Conservation (phyloP, 2,888 invertebrate species). For the Chalcosyrphus nemorum region DNA sequence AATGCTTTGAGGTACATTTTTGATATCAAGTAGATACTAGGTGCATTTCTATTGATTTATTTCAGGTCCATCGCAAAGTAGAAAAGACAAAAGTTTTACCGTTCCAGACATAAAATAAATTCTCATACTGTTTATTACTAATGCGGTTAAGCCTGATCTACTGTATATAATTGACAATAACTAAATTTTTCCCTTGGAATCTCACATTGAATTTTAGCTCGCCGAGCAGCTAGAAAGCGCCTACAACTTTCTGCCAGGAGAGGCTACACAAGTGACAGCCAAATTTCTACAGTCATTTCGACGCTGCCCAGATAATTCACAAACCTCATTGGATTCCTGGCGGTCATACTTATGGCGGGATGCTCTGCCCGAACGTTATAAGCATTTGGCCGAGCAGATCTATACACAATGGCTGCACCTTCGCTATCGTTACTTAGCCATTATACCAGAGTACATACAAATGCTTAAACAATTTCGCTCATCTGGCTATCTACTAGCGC, state of each 20-base stretch:
- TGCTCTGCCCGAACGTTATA: slow-evolving; percentile 88
- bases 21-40: not conserved
- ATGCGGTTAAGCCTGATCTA: slow-evolving; percentile 27
- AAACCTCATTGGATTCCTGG: slow-evolving; percentile 89
- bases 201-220: slow-evolving; percentile 75
- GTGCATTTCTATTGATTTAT: slow-evolving; percentile 18
- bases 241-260: slow-evolving; percentile 86
- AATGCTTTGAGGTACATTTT: not conserved
- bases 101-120: not conserved
- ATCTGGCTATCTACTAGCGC: slow-evolving; percentile 87
- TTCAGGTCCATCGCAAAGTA: slow-evolving; percentile 33
- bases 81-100: slow-evolving; percentile 9
- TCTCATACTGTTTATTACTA: slow-evolving; percentile 29
- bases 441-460: slow-evolving; percentile 87
- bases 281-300: slow-evolving; percentile 90
- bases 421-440: slow-evolving; percentile 89
- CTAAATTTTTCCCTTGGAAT: slow-evolving; percentile 22
- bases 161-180: slow-evolving; percentile 3
- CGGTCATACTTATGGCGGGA: slow-evolving; percentile 90
- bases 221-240: slow-evolving; percentile 83
- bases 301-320: slow-evolving; percentile 90
- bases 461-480: slow-evolving; percentile 88
- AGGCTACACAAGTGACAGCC: slow-evolving; percentile 86
- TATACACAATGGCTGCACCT: slow-evolving; percentile 91
- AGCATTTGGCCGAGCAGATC: slow-evolving; percentile 88